These are phyloP conservation scores for Odontamblyopus rebecca DNA, from an alignment of 2,797 vertebrate genomes.

Conservation along the genomic window DNA sequence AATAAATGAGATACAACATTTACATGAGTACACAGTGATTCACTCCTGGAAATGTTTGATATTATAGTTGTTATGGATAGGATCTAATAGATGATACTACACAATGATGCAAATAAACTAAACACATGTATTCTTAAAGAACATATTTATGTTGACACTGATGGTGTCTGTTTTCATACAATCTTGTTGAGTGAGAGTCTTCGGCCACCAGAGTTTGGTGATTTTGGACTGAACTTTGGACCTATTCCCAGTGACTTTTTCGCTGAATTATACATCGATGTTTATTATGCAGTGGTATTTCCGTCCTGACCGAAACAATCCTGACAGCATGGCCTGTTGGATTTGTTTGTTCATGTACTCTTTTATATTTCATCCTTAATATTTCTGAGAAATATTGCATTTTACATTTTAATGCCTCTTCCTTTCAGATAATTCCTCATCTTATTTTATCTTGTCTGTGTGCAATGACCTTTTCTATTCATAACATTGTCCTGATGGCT, in stretches of 20 bases:
- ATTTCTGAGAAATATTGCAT: not conserved
- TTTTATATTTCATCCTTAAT: not conserved
- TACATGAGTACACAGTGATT: too few species aligned
- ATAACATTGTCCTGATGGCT: not conserved
- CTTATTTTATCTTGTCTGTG: constrained; percentile 3
- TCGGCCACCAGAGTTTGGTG: constrained; percentile 1
- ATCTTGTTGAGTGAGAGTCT: not conserved
- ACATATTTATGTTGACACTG: not conserved
- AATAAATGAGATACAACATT: too few species aligned
- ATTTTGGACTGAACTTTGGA: constrained; percentile 1
- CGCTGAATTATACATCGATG: constrained; percentile 1
- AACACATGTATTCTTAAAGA: too few species aligned
- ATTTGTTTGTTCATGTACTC: constrained; percentile 3
- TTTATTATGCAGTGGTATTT: constrained; percentile 11
- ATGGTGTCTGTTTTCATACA: not conserved
- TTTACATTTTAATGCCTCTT: constrained; percentile 5
- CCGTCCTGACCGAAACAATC: constrained; percentile 8
- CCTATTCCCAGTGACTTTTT: constrained; percentile 8
- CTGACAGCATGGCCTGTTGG: constrained; percentile 5
- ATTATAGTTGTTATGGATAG: too few species aligned
- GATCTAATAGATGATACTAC: too few species aligned
- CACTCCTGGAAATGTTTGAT: too few species aligned
- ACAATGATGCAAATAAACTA: too few species aligned
- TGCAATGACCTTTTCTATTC: not conserved
- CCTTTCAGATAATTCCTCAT: not conserved